phyloP scores from a whole-genome alignment of 2,797 vertebrate species.

The Chelon labrosus region DNA sequence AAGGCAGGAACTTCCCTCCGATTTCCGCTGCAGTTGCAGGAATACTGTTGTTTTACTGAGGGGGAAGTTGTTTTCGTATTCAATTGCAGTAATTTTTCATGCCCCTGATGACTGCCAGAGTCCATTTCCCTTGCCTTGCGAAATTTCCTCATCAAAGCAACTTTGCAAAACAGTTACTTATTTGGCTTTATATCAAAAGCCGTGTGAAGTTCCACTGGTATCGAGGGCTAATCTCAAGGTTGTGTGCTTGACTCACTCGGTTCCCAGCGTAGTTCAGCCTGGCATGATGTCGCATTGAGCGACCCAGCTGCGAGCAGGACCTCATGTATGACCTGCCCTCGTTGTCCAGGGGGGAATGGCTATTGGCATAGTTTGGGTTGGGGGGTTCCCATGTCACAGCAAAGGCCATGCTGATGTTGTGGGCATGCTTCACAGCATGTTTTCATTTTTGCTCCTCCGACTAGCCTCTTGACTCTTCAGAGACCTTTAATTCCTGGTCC shows the following conservation, averaged over 20 bases:
- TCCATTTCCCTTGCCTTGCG: conserved; percentile 62
- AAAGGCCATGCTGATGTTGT: conserved; percentile 59
- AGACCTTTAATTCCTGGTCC: conserved; percentile 74
- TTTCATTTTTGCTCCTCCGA: conserved; percentile 67
- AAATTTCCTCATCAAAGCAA: conserved; percentile 80
- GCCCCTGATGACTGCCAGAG: conserved; percentile 62
- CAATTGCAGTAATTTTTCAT: conserved; percentile 73
- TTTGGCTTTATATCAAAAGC: conserved; percentile 72
- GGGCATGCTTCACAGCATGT: conserved; percentile 68
- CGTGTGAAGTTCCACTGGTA: conserved; percentile 50
- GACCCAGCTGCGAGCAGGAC: conserved; percentile 55
- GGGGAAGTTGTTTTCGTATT: conserved; percentile 69
- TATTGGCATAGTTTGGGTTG: conserved; percentile 55
- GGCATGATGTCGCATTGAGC: conserved; percentile 64
- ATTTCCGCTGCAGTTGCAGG: conserved; percentile 71
- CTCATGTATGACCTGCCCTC: conserved; percentile 63
- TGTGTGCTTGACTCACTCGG: conserved; percentile 54
- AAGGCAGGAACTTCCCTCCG: conserved; percentile 74
- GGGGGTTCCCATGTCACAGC: conserved; percentile 75
- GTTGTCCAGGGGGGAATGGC: conserved; percentile 50
- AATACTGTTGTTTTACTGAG: conserved; percentile 69
- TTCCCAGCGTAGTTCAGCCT: conserved; percentile 76
- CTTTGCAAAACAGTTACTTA: conserved; percentile 69
- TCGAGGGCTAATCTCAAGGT: conserved; percentile 58
- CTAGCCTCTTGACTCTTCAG: conserved; percentile 70